Conservation (phyloP, 1,140 invertebrate genomes). For the Cydia splendana region DNA sequence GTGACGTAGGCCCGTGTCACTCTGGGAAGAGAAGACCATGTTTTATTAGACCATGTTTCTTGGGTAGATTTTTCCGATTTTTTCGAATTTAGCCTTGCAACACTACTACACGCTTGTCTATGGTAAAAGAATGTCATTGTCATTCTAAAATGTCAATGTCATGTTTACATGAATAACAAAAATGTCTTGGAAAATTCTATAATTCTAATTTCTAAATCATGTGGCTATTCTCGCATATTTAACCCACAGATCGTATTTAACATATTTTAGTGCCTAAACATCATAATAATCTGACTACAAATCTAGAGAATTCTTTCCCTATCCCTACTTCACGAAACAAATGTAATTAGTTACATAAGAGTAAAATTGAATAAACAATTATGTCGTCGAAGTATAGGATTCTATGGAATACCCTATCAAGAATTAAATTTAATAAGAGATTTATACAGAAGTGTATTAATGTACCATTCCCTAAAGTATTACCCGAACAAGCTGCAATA, state of each 20-base stretch:
- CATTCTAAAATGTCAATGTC: background rate
- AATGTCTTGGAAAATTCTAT: too few relatives aligned
- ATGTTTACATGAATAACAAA: background rate
- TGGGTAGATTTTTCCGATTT: too few relatives aligned
- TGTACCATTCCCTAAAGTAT: slow-evolving; percentile 35
- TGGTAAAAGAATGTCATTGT: background rate
- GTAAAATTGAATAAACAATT: slow-evolving; percentile 1
- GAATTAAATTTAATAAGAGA: slow-evolving; percentile 38
- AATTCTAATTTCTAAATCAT: too few relatives aligned
- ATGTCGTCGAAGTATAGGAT: slow-evolving; percentile 54
- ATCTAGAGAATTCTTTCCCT: background rate
- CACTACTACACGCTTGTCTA: background rate
- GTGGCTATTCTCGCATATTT: too few relatives aligned
- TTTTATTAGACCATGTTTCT: too few relatives aligned
- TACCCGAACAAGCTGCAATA: slow-evolving; percentile 33
- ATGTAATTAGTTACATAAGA: slow-evolving; percentile 17
- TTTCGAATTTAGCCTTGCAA: background rate
- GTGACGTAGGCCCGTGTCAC: too few relatives aligned
- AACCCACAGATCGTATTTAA: too few relatives aligned
- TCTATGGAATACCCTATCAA: slow-evolving; percentile 45
- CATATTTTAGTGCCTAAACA: too few relatives aligned
- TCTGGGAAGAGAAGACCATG: too few relatives aligned
- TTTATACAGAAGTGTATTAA: slow-evolving; percentile 32
- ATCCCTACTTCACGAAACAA: background rate
- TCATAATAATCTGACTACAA: too few relatives aligned